Conservation (phyloP, 2,888 invertebrate species). For the Tetranychus piercei region DNA sequence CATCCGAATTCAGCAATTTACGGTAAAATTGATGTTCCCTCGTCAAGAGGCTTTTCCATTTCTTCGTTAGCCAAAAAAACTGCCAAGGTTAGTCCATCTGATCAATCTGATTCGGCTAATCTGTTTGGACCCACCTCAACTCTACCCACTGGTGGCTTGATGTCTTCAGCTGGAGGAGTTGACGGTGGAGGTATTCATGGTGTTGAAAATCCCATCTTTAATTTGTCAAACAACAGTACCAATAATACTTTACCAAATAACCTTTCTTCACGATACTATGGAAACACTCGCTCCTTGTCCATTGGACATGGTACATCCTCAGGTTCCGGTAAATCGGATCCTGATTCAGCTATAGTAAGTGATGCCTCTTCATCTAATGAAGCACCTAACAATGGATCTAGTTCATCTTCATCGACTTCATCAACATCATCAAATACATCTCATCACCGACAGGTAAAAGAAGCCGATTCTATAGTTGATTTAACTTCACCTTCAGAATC, state of each 20-base stretch:
- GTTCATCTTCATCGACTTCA: background rate
- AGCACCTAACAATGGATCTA: background rate
- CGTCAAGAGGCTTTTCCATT: background rate
- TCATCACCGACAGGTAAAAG: background rate
- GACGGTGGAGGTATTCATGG: slow-evolving; percentile 20
- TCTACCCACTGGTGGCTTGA: background rate
- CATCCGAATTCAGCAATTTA: background rate
- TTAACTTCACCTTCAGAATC: background rate
- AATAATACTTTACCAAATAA: slow-evolving; percentile 9
- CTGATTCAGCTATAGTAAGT: slow-evolving; percentile 21
- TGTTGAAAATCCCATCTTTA: slow-evolving; percentile 28
- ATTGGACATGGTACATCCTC: slow-evolving; percentile 15
- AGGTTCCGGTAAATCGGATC: slow-evolving; percentile 21
- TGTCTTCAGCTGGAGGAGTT: background rate
- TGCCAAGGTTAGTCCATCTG: background rate
- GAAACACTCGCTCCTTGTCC: slow-evolving; percentile 9
- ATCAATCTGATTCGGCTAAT: background rate
- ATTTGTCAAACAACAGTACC: slow-evolving; percentile 20
- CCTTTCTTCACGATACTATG: slow-evolving; percentile 8
- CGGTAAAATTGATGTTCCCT: background rate
- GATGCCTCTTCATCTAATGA: slow-evolving; percentile 16
- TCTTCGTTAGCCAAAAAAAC: slow-evolving; percentile 10
- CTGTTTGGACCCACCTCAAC: background rate
- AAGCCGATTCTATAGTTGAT: background rate
- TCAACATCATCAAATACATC: background rate